Evolutionary conservation across 2,888 invertebrate genomes (phyloP), one percentile per base, ranked within the genome.

Genomic region (Drosophila maculinotata): DNA sequence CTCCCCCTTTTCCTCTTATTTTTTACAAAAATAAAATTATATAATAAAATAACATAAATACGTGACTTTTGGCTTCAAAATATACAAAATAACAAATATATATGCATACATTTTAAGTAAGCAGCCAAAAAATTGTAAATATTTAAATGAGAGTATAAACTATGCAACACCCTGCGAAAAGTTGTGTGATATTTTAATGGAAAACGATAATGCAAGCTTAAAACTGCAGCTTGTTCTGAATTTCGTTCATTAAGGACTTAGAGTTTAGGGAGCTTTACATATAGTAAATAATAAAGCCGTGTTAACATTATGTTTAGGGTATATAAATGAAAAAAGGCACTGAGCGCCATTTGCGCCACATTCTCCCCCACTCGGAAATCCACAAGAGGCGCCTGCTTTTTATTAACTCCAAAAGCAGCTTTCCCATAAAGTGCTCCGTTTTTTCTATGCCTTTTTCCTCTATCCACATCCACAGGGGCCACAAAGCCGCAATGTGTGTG

Each of bases 371-470:
- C 51, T 58, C 25, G 14, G 49, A 33, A 30, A 44, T 15, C 36
- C 31, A 12, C 25, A 52, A 54, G 45, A 52, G 45, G 45, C 62
- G 47, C 35, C 25, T 44, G 45, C 42, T 56, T 68, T 74, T 75
- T 81, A 78, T 79, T 62, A 81, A 73, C 73, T 79, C 70, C 56
- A 69, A 67, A 71, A 70, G 65, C 65, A 36, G 48, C 59, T 58
- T 54, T 63, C 57, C 39, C 44, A 62, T 20, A 52, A 58, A 47
- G 54, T 63, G 42, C 42, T 39, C 15, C 52, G 49, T 33, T 52
- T 67, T 63, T 60, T 36, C 1, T 15, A 48, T 41, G 23, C 33
- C 53, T 20, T 45, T 39, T 53, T 47, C 20, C 26, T 23, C n/a
- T n/a, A n/a, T n/a, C n/a, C n/a, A n/a, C n/a, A 48, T 31, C 1